Evolutionary conservation across 2,888 invertebrate genomes (phyloP).

Genomic region (Hirtodrosophila trivittata): DNA sequence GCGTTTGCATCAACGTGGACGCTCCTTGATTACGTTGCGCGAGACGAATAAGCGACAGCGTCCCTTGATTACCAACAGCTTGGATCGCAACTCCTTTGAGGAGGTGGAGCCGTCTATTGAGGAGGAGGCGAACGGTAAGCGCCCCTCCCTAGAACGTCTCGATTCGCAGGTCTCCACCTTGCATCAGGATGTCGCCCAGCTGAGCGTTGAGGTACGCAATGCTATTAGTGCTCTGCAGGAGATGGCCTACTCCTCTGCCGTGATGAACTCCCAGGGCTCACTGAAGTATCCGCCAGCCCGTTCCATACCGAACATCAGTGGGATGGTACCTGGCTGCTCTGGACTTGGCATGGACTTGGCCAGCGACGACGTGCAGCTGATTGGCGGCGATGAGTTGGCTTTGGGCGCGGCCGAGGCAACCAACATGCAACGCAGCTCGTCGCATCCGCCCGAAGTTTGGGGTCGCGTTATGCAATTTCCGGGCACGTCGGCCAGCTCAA

Average conservation of each 20-base stretch:
- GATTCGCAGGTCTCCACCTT: conserved; percentile 92
- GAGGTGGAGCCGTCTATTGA: conserved; percentile 54
- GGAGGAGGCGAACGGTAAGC: conserved; percentile 73
- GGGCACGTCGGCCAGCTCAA: conserved; percentile 45
- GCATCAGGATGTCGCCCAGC: conserved; percentile 93
- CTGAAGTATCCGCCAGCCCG: conserved; percentile 89
- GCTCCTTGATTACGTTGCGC: conserved; percentile 85
- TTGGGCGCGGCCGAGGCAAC: conserved; percentile 51
- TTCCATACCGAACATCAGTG: conserved; percentile 91
- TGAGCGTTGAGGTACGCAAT: conserved; percentile 93
- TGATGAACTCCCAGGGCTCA: conserved; percentile 82
- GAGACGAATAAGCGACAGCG: conserved; percentile 89
- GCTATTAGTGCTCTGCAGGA: conserved; percentile 93
- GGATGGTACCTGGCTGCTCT: conserved; percentile 69
- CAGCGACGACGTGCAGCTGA: conserved; percentile 36
- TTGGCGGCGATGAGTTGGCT: conserved; percentile 31
- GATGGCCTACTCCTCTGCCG: conserved; percentile 88
- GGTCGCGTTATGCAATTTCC: conserved; percentile 86
- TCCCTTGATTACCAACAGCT: conserved; percentile 85
- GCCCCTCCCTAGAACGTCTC: conserved; percentile 87
- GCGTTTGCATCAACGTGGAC: conserved; percentile 83
- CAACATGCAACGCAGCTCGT: conserved; percentile 89
- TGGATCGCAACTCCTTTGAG: conserved; percentile 82
- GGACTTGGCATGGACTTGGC: conserved; percentile 71
- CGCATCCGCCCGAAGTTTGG: conserved; percentile 93